These are phyloP conservation scores for Hypotaenidia philippensis DNA, from an alignment of 2,797 vertebrate species.

Conservation along the genomic window DNA sequence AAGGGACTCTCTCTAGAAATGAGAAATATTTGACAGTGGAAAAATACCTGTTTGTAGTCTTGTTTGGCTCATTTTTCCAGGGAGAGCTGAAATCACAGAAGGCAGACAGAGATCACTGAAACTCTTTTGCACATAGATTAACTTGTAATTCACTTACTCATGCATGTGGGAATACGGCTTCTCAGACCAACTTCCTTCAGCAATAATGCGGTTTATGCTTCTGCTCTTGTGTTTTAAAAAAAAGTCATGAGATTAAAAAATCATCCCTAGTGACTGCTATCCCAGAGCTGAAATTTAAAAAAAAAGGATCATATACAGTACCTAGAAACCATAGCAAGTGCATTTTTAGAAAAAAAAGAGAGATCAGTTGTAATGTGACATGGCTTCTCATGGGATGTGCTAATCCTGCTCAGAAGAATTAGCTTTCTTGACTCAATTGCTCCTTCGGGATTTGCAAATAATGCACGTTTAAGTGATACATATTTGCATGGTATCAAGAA, in stretches of 20 bases:
- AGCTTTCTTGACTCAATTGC: constrained; percentile 36
- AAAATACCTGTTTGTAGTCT: constrained; percentile 44
- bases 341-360: background rate
- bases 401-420: constrained; percentile 70
- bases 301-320: constrained; percentile 28
- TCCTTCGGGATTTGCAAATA: constrained; percentile 63
- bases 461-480: background rate
- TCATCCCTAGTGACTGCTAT: constrained; percentile 69
- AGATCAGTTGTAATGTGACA: constrained; percentile 53
- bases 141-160: constrained; percentile 81
- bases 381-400: constrained; percentile 33
- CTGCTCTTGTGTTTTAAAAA: constrained; percentile 76
- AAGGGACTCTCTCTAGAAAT: background rate
- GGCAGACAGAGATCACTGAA: constrained; percentile 70
- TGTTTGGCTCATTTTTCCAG: constrained; percentile 52
- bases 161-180: constrained; percentile 70
- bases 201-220: constrained; percentile 68
- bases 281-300: constrained; percentile 49
- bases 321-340: constrained; percentile 23
- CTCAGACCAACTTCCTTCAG: constrained; percentile 63
- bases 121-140: constrained; percentile 79
- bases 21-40: constrained; percentile 59
- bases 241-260: constrained; percentile 79
- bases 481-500: constrained; percentile 37
- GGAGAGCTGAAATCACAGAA: constrained; percentile 62